These are phyloP conservation scores for Dyspetes luteomarginatus DNA, from an alignment of 2,888 invertebrate genomes.

Conservation along the genomic window DNA sequence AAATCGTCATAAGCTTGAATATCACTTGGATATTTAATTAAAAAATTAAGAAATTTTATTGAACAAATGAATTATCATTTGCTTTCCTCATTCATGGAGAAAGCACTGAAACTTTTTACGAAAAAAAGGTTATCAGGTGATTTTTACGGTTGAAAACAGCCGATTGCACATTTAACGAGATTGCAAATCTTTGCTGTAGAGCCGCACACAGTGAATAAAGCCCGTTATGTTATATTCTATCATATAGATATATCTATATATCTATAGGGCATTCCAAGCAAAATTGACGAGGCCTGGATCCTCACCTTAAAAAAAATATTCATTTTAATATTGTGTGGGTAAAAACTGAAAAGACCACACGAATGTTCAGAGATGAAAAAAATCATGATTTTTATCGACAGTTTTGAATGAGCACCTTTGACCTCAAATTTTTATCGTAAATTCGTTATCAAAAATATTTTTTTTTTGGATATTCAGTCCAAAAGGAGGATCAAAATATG, in stretches of 20 bases:
- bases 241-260: neutral
- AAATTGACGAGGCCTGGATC: too few relatives aligned
- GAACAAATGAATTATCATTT: neutral
- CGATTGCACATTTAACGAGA: neutral
- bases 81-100: neutral
- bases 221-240: neutral
- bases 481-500: too few relatives aligned
- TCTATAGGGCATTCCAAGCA: too few relatives aligned
- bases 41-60: constrained; percentile 14
- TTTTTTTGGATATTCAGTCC: too few relatives aligned
- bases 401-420: too few relatives aligned
- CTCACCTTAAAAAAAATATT: too few relatives aligned
- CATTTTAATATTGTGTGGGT: too few relatives aligned
- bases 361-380: too few relatives aligned
- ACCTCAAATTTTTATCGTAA: too few relatives aligned
- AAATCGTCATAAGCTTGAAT: constrained; percentile 29
- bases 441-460: too few relatives aligned
- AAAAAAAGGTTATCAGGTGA: neutral
- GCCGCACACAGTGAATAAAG: neutral
- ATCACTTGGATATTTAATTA: constrained; percentile 8
- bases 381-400: too few relatives aligned
- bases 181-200: neutral
- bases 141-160: neutral
- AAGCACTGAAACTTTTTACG: neutral
- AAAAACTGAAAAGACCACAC: too few relatives aligned